A percentile compares a stretch with the other conserved stretches of the same genome.
phyloP scores from a whole-genome alignment of 2,797 vertebrate species.

The Adrianichthys oophorus region DNA sequence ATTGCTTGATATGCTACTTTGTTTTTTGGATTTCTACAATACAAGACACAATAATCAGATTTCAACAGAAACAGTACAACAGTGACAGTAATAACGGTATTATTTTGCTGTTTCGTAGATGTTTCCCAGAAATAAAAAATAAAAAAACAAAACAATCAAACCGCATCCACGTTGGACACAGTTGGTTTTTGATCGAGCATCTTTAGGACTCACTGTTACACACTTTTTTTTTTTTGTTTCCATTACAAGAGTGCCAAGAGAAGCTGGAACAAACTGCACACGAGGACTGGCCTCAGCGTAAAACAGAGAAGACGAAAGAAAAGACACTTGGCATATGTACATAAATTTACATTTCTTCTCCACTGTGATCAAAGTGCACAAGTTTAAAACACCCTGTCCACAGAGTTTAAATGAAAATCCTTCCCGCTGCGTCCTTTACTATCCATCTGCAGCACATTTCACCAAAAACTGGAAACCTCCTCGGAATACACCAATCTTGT shows the following conservation, averaged over 20 bases:
- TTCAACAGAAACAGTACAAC: slow-evolving; percentile 77
- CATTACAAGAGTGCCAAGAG: slow-evolving; percentile 69
- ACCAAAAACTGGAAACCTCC: slow-evolving; percentile 27
- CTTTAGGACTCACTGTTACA: slow-evolving; percentile 55
- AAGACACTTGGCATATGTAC: slow-evolving; percentile 74
- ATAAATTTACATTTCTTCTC: slow-evolving; percentile 72
- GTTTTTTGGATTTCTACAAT: slow-evolving; percentile 78
- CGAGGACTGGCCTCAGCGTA: slow-evolving; percentile 65
- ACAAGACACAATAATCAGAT: slow-evolving; percentile 81
- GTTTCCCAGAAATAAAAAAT: slow-evolving; percentile 60
- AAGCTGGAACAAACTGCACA: slow-evolving; percentile 72
- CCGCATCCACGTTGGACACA: slow-evolving; percentile 70
- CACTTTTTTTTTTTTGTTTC: slow-evolving; percentile 24
- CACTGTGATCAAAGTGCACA: slow-evolving; percentile 67
- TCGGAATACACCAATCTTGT: slow-evolving; percentile 15
- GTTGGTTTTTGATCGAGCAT: slow-evolving; percentile 66
- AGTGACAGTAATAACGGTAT: slow-evolving; percentile 67
- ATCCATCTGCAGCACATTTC: slow-evolving; percentile 28
- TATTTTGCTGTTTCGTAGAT: slow-evolving; percentile 69
- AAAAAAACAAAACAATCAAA: slow-evolving; percentile 65
- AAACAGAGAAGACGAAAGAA: slow-evolving; percentile 20
- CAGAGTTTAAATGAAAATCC: slow-evolving; percentile 58
- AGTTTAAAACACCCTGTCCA: slow-evolving; percentile 61
- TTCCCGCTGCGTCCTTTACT: slow-evolving; percentile 29
- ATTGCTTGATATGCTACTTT: slow-evolving; percentile 84